These are phyloP conservation scores for Stenchaetothrips biformis DNA, from an alignment of 2,888 invertebrate genomes.

Conservation along the genomic window DNA sequence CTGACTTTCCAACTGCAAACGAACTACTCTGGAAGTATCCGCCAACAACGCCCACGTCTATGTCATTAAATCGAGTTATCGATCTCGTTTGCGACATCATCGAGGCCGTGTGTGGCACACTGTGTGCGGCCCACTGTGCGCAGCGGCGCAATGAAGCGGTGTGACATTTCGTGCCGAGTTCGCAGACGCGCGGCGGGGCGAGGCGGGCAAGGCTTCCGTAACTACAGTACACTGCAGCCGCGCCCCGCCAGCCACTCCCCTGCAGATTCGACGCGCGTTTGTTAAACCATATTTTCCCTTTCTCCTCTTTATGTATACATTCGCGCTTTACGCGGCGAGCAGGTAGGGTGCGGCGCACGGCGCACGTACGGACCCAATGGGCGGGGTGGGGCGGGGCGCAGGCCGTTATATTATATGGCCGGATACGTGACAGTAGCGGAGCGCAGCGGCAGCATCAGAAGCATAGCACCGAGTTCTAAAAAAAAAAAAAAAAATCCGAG, in stretches of 20 bases:
- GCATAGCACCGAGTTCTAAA: not conserved
- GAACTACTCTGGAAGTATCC: too few species aligned
- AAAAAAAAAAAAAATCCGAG: not conserved
- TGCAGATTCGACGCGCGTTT: not conserved
- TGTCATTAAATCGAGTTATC: too few species aligned
- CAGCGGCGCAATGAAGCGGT: too few species aligned
- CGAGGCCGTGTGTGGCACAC: too few species aligned
- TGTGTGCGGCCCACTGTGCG: too few species aligned
- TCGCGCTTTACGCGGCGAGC: not conserved
- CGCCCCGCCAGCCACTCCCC: not conserved
- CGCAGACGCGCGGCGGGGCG: too few species aligned
- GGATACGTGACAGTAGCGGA: conserved; percentile 10
- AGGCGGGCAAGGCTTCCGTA: too few species aligned
- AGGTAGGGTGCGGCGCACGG: not conserved
- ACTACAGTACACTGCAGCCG: too few species aligned
- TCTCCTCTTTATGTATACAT: conserved; percentile 25
- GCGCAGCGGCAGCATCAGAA: not conserved
- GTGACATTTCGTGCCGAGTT: too few species aligned
- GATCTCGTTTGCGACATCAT: too few species aligned
- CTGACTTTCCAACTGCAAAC: too few species aligned
- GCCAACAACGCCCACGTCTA: too few species aligned
- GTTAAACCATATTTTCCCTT: conserved; percentile 18
- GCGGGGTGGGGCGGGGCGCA: not conserved
- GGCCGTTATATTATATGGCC: conserved; percentile 15
- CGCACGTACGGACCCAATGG: not conserved